A percentile compares a stretch with the other conserved stretches of the same genome.
Evolutionary conservation across 2,888 invertebrate species (phyloP).

Genomic region (Drosophila colorata): DNA sequence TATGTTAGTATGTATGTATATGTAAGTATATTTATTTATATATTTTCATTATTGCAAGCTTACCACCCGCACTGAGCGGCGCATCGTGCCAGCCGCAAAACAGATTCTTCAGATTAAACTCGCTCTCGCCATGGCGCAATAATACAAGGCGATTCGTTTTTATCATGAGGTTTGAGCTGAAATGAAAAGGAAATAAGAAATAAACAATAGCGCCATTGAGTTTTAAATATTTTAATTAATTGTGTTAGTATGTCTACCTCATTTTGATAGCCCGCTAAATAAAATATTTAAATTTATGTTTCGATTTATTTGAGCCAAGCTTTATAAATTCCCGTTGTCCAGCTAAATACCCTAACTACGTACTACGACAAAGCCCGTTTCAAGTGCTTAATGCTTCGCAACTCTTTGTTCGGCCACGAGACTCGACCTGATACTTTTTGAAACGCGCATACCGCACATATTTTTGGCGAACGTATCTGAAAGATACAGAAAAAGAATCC

Average conservation of each 20-base stretch:
- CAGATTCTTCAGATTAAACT: constrained; percentile 90
- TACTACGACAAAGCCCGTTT: background rate
- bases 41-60: constrained; percentile 6
- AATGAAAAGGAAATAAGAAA: constrained; percentile 12
- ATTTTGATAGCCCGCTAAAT: too few species aligned
- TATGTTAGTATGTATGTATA: background rate
- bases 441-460: constrained; percentile 57
- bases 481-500: constrained; percentile 33
- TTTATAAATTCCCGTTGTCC: background rate
- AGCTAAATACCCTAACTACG: background rate
- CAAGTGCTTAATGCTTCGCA: constrained; percentile 2
- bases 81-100: constrained; percentile 92
- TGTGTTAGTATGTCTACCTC: constrained; percentile 2
- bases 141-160: constrained; percentile 85
- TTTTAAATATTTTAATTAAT: background rate
- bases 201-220: background rate
- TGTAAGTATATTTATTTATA: background rate
- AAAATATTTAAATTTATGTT: background rate
- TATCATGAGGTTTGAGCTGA: constrained; percentile 55
- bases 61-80: constrained; percentile 89
- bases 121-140: constrained; percentile 91
- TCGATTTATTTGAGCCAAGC: background rate
- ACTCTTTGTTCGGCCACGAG: constrained; percentile 10
- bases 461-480: constrained; percentile 48
- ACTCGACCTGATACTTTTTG: constrained; percentile 13